Conservation (phyloP, 2,797 vertebrate species). For the Odontamblyopus rebecca region DNA sequence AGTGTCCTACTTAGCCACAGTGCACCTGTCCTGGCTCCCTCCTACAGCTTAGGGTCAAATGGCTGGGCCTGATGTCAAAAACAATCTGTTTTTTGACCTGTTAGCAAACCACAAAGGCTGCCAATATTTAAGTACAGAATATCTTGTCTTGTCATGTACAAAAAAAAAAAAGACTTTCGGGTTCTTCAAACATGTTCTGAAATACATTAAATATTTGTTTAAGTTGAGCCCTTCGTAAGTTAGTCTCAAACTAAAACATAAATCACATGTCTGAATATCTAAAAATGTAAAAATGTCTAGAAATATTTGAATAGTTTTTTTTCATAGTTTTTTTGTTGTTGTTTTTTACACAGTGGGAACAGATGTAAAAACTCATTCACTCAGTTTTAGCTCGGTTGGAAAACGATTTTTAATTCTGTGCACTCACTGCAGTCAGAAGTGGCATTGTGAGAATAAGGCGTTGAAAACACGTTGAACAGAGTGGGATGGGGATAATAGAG, state of each 20-base stretch:
- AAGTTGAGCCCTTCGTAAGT: neutral
- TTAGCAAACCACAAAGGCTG: neutral
- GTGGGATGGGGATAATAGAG: constrained; percentile 11
- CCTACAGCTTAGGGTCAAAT: constrained; percentile 62
- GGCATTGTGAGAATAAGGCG: constrained; percentile 10
- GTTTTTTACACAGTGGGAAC: neutral
- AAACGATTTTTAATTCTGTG: neutral
- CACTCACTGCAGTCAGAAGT: neutral
- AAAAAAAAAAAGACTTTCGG: too few species aligned
- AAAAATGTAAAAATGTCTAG: too few species aligned
- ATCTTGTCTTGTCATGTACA: too few species aligned
- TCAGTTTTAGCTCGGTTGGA: neutral
- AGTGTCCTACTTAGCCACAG: constrained; percentile 73
- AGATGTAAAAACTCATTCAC: neutral
- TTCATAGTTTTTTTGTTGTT: too few species aligned
- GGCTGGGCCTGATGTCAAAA: constrained; percentile 60
- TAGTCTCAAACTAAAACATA: neutral
- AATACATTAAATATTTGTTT: too few species aligned
- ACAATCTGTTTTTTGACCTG: constrained; percentile 20
- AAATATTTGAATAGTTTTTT: too few species aligned
- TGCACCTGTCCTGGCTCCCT: constrained; percentile 54
- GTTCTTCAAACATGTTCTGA: too few species aligned
- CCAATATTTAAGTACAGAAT: neutral
- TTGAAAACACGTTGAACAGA: constrained; percentile 6
- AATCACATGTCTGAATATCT: neutral